These are phyloP conservation scores for Proctacanthus coquilletti DNA, from an alignment of 1,140 invertebrate genomes.

Conservation along the genomic window DNA sequence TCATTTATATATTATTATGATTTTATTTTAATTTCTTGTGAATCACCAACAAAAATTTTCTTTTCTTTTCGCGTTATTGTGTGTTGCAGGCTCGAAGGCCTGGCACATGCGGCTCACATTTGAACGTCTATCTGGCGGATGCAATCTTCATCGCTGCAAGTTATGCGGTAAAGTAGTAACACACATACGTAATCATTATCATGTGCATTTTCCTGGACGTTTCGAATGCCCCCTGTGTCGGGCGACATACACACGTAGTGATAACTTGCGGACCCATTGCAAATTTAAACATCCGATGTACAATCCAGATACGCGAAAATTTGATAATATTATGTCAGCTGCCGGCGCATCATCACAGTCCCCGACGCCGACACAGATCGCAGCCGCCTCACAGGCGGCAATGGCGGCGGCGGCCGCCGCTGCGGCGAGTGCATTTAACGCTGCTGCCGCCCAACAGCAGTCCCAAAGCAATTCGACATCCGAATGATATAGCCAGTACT, in stretches of 20 bases:
- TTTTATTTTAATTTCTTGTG: constrained; percentile 1
- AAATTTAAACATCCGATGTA: constrained; percentile 73
- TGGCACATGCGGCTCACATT: constrained; percentile 83
- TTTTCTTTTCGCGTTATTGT: constrained; percentile 17
- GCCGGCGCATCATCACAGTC: constrained; percentile 35
- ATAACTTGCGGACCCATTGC: constrained; percentile 75
- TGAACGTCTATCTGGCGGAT: constrained; percentile 72
- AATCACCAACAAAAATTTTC: constrained; percentile 1
- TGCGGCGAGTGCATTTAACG: constrained; percentile 25
- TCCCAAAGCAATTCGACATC: constrained; percentile 23
- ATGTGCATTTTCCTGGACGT: constrained; percentile 74
- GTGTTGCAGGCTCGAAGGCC: constrained; percentile 76
- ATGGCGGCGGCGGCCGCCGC: constrained; percentile 23
- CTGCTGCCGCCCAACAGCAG: constrained; percentile 18
- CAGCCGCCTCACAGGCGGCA: constrained; percentile 24
- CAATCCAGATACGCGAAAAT: constrained; percentile 65
- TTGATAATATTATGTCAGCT: constrained; percentile 45
- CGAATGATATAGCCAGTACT: constrained; percentile 29
- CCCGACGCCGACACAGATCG: constrained; percentile 34
- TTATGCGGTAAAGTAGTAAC: constrained; percentile 81
- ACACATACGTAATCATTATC: constrained; percentile 80
- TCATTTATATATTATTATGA: background rate
- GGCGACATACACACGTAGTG: constrained; percentile 72
- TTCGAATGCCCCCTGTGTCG: constrained; percentile 76
- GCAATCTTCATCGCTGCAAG: constrained; percentile 79